phyloP scores from a whole-genome alignment of 2,888 invertebrate species.

The Girardia tigrina region DNA sequence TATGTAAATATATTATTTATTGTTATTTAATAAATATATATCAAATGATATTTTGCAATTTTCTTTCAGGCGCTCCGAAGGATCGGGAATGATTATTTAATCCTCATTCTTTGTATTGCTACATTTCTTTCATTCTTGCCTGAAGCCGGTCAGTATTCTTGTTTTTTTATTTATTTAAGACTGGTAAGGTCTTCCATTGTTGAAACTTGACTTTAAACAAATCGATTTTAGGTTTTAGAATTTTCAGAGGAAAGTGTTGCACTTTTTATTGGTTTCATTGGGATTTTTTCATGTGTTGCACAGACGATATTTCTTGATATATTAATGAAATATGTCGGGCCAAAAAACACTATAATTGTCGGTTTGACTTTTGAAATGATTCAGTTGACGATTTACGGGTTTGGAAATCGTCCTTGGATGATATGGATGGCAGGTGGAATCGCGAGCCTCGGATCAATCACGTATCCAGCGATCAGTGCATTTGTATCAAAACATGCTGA shows the following conservation, averaged over 20 bases:
- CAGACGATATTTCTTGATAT: slow-evolving; percentile 57
- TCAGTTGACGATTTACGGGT: slow-evolving; percentile 90
- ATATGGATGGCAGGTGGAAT: slow-evolving; percentile 97
- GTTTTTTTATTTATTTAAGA: slow-evolving; percentile 95
- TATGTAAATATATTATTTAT: too few species aligned
- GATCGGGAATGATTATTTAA: slow-evolving; percentile 84
- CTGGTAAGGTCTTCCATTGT: slow-evolving; percentile 56
- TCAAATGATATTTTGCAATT: too few species aligned
- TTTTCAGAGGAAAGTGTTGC: slow-evolving; percentile 17
- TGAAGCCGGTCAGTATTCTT: slow-evolving; percentile 90
- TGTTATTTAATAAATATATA: too few species aligned
- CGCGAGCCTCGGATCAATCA: slow-evolving; percentile 84
- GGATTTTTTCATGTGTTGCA: background rate
- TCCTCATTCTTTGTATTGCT: slow-evolving; percentile 85
- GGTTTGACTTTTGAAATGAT: slow-evolving; percentile 88
- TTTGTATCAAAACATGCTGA: slow-evolving; percentile 93
- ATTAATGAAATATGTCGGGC: slow-evolving; percentile 71
- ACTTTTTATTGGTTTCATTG: background rate
- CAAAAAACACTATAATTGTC: slow-evolving; percentile 89
- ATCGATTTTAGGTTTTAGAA: background rate
- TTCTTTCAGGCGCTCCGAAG: slow-evolving; percentile 25
- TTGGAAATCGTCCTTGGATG: slow-evolving; percentile 91
- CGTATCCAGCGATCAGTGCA: slow-evolving; percentile 94
- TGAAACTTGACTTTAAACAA: background rate
- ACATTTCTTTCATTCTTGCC: slow-evolving; percentile 94